Base-by-base conservation (phyloP, 1,140 invertebrate species). In the Steinernema khuongi region DNA sequence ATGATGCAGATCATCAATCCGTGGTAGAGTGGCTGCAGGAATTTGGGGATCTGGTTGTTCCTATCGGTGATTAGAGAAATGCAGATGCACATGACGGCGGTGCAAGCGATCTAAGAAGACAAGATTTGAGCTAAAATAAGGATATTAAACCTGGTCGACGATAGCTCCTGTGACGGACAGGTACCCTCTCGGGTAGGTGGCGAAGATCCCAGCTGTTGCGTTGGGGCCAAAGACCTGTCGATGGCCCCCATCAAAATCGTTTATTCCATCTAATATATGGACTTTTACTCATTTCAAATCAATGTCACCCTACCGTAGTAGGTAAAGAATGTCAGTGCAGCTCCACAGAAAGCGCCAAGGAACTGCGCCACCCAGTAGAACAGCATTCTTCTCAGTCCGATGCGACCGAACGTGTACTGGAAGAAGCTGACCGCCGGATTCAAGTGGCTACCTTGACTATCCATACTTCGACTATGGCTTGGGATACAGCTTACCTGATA, bases 401-500 rank as follows among this genome's bases (percentile, higher is more conserved):
- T 80, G 74, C 86, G 85, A 1, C 87, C 85, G 7, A 89, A 73
- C 2, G 84, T 68, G 0, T 87, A 85, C 74, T 88, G 82, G 19
- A 88, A 87, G 11, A 89, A 67, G 0, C 88, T 86, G 0, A 90
- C 88, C 4, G 88, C 87, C 11, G 89, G 89, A 80, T 89, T 90
- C 17, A 90, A 79, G 79, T 89, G 89, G 0, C 86, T 89, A 74
- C 89, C 89, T 89, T 30, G n/a, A 76, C 11, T 1, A 77, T 28
- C n/a, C n/a, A 26, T 74, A 0, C 68, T n/a, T 11, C 1, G 43
- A 17, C 17, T 19, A 74, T n/a, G 19, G 1, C 26, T 41, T 1
- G 4, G 1, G 4, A 1, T n/a, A 1, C 11, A 19, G 33, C 30
- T 22, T 67, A 67, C 66, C 66, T 7, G 29, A 67, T 11, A 67